Evolutionary conservation across 2,888 invertebrate genomes (phyloP), one percentile per base, ranked within the genome.

Genomic region (Acrobasis suavella): DNA sequence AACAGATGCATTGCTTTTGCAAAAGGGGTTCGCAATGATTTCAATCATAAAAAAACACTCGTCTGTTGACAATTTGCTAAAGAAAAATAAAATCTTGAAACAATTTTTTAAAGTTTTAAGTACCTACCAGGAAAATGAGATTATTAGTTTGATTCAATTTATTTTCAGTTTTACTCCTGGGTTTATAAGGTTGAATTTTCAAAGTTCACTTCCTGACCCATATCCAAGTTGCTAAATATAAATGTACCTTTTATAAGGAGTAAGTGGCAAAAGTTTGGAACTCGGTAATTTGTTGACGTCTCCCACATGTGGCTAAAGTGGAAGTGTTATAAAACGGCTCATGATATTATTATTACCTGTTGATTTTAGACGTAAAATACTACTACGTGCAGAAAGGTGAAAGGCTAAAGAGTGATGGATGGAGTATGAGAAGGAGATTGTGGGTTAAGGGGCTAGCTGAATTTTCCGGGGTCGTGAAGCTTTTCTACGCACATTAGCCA

Each of bases 231-330:
- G 42, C 56, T 56, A 42, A 56, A 56, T 56, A 56, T 56, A 56
- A 56, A 56, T 42, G 56, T 56, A 56, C 42, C 42, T 42, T 56
- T 56, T 56, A 56, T 56, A 42, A 56, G 42, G 42, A 56, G 42
- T 56, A 42, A 42, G 56, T 42, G 56, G 56, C 15, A 16, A 39
- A 56, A 56, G 56, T 56, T 56, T 42, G 8, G 14, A 17, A 42
- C 56, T 56, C 22, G 42, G 56, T 22, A 56, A 56, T 56, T 56
- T 56, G 56, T 56, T 56, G 42, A 42, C 46, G 42, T 56, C 56
- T 56, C 42, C 22, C 56, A 56, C 56, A 56, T 56, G 56, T 17
- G 42, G 42, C 17, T 22, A 42, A 38, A 15, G 38, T 38, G 38
- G 37, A 14, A 52, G n/a, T 9, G 38, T 54, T 54, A 38, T 46